Base-by-base conservation (phyloP, 2,888 invertebrate genomes). In the Philereme vetulata region DNA sequence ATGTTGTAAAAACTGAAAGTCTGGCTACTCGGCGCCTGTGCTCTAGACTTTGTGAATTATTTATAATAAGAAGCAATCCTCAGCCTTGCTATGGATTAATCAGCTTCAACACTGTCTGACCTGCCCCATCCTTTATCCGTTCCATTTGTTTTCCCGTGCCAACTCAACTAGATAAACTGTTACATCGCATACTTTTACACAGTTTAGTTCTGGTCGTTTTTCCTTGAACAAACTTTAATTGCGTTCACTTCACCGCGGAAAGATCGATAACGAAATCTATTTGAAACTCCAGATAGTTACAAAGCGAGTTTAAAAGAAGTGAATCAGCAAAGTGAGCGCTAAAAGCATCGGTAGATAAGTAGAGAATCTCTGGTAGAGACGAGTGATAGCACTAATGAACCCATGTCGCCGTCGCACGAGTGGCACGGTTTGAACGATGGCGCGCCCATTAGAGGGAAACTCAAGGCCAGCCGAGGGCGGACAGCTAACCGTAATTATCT, bases 301-400 rank as follows among this genome's bases (percentile, higher is more conserved):
- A 65, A 72, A 61, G 68, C 68, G 72, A 71, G 61, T 70, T 76
- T 67, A 74, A 77, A 78, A 73, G 74, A 78, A 80, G 76, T 72
- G 75, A 78, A 76, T 74, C 73, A 72, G 81, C 80, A 82, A 87
- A 86, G 86, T 76, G 76, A 73, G 75, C 77, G 85, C 82, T 90
- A 90, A 90, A 87, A 89, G 90, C 90, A 80, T 85, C 76, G 69
- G 70, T 69, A 85, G 90, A 90, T 90, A 89, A 85, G 77, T 75
- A 72, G 74, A 77, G 81, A 81, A 85, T 85, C 87, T 83, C 75
- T 67, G 77, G 72, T 72, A 69, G 72, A 68, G 71, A 69, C 75
- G 72, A 78, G 82, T 84, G 90, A 90, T 90, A 89, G 83, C 86
- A 81, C 85, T 91, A 91, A 90, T 90, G 90, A 91, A 90, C 85